Evolutionary conservation across 2,888 invertebrate species (phyloP), one percentile per base, ranked within the genome.

Genomic region (Perithous albicinctus): DNA sequence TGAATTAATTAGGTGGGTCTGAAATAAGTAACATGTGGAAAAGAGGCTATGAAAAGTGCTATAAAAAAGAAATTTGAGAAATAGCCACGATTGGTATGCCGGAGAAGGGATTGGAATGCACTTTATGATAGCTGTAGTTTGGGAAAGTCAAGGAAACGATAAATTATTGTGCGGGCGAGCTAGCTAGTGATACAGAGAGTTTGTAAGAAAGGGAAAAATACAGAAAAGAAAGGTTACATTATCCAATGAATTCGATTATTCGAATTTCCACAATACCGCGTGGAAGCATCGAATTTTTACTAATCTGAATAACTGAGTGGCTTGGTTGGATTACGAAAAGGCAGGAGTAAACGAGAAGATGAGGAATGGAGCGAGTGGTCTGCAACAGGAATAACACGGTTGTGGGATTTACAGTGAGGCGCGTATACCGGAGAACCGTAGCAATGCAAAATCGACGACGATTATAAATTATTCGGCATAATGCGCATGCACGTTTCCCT

Each of bases 401-500:
- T 8, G 23, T 38, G 54, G 69, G 15, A 23, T 20, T 38, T 26
- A 26, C 38, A 12, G 41, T 41, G 6, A 54, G 0, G 15, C 41
- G 15, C 18, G 54, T 26, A 38, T 3, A 69, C 20, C 23, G 8
- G 67, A 35, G 38, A 51, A 69, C 12, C 38, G 35, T 20, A 23
- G 67, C 64, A 15, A 54, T 48, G 67, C 67, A 69, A 70, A 64
- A 80, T 67, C 59, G 76, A 48, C 66, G 76, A 76, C 46, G 66
- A 76, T 76, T 72, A 72, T 80, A 76, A 76, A 80, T 80, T 72
- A 80, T 80, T 72, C 80, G 46, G 43, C 29, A 64, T 80, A 54
- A 41, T 35, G 76, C 15, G 38, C 61, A 66, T 51, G 51, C 70
- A 75, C 6, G 7, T 0, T 18, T 15, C 2, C 59, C 32, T 8